A percentile compares a stretch with the other conserved stretches of the same genome.
These are phyloP conservation scores for Anas platyrhynchos DNA, from an alignment of 2,113 vertebrate species.

Conservation along the genomic window DNA sequence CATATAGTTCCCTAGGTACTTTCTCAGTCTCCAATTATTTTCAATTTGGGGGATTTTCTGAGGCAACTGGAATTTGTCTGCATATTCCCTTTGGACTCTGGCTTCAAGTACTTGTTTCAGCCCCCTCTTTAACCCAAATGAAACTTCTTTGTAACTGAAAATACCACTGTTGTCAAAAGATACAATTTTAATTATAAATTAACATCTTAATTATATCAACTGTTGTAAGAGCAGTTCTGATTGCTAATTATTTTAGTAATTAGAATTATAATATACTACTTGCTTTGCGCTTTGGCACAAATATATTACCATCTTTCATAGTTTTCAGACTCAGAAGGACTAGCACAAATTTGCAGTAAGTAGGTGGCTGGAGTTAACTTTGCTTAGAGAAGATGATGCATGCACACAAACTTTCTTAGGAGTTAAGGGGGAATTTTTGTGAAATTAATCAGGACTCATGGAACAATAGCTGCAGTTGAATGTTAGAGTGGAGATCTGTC, in stretches of 20 bases:
- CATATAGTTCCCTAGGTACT: background rate
- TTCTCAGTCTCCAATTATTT: background rate
- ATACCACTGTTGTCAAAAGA: background rate
- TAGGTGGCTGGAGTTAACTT: slow-evolving; percentile 5
- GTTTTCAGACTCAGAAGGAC: background rate
- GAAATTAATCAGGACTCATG: background rate
- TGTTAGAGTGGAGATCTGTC: background rate
- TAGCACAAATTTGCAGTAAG: background rate
- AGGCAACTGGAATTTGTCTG: background rate
- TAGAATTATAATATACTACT: background rate
- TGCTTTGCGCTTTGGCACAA: background rate
- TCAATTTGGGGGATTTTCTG: background rate
- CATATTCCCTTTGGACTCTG: background rate
- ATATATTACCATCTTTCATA: background rate
- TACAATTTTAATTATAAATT: background rate
- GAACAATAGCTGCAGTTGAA: background rate
- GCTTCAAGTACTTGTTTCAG: background rate
- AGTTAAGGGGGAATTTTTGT: background rate
- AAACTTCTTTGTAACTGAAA: background rate
- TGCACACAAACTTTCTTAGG: background rate
- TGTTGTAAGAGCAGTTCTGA: background rate
- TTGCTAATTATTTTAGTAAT: background rate
- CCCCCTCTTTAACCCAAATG: background rate
- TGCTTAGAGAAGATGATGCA: background rate
- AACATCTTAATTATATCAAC: background rate